Evolutionary conservation across 2,888 invertebrate species (phyloP).

Genomic region (Alviniconcha strummeri): DNA sequence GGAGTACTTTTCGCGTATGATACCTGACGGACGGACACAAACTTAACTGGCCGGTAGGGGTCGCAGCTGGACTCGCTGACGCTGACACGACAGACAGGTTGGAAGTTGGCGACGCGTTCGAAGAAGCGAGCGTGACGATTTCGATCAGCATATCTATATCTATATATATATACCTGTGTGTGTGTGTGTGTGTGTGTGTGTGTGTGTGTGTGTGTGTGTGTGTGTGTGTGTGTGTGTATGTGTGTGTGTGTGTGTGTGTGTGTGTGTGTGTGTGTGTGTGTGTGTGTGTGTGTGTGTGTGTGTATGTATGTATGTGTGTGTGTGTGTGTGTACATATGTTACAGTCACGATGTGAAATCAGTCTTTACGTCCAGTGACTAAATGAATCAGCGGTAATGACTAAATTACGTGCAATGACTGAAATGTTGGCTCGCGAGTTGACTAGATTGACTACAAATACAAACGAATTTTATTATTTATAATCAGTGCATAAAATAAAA

Average conservation of each 20-base stretch:
- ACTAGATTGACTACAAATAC: background rate
- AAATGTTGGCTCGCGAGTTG: background rate
- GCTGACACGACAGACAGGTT: no score
- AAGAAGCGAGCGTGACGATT: background rate
- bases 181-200: constrained; percentile 6
- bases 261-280: constrained; percentile 6
- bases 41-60: no score
- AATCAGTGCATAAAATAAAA: background rate
- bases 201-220: constrained; percentile 1
- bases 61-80: no score
- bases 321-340: background rate
- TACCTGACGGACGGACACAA: no score
- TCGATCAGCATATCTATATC: background rate
- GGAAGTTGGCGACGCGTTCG: no score
- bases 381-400: background rate
- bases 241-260: constrained; percentile 1
- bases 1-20: no score
- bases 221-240: constrained; percentile 2
- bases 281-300: constrained; percentile 1
- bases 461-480: background rate
- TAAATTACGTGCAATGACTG: no score
- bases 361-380: background rate
- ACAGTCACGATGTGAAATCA: background rate
- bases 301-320: constrained; percentile 8
- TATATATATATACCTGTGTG: background rate